Conservation (phyloP, 2,113 vertebrate genomes). For the Gallinago jamesoni region DNA sequence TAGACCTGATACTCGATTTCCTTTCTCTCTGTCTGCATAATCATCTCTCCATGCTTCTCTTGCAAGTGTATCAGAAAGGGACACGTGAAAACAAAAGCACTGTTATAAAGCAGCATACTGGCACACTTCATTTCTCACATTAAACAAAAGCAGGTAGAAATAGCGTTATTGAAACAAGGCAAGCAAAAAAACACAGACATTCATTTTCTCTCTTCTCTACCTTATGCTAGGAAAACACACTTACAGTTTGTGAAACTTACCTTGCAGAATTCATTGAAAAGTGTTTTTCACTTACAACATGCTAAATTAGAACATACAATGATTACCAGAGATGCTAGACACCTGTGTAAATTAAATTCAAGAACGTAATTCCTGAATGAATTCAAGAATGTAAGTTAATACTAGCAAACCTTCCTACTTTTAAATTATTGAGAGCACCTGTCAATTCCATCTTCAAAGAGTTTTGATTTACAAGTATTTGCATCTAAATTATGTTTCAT, state of each 20-base stretch:
- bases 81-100: background rate
- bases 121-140: background rate
- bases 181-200: background rate
- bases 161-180: background rate
- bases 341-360: background rate
- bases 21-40: background rate
- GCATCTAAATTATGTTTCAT: background rate
- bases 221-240: background rate
- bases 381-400: conserved; percentile 18
- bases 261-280: background rate
- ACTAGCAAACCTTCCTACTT: background rate
- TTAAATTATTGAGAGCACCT: conserved; percentile 1
- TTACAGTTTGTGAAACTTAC: background rate
- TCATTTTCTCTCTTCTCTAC: background rate
- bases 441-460: background rate
- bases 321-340: background rate
- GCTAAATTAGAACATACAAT: background rate
- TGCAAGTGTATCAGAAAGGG: background rate
- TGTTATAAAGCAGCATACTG: background rate
- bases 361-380: background rate
- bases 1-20: background rate
- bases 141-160: background rate
- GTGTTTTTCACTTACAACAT: background rate
- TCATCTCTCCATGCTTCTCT: background rate
- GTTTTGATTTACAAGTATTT: conserved; percentile 41